Percentiles rank a stretch among this genome's conserved stretches.
These are phyloP conservation scores for Drosophila antonietae DNA, from an alignment of 2,888 invertebrate species.

Conservation along the genomic window DNA sequence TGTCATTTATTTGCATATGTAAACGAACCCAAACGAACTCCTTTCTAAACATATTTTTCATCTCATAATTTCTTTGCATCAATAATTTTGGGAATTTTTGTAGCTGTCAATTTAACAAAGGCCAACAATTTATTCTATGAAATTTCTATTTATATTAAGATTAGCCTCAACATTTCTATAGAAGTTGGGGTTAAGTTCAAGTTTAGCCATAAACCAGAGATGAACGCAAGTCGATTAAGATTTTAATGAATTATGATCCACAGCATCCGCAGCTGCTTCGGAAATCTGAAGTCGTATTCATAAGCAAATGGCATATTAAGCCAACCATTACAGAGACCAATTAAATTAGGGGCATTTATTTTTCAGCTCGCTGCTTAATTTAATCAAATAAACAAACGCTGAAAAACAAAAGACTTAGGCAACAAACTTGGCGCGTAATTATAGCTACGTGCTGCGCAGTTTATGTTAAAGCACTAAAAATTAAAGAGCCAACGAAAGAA, in stretches of 20 bases:
- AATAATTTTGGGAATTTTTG: slow-evolving; percentile 11
- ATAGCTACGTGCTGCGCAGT: slow-evolving; percentile 62
- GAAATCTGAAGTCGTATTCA: slow-evolving; percentile 2
- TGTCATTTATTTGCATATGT: slow-evolving; percentile 19
- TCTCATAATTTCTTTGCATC: background rate
- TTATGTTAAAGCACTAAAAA: slow-evolving; percentile 36
- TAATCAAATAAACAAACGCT: slow-evolving; percentile 47
- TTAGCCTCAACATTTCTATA: slow-evolving; percentile 3
- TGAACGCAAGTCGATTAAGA: background rate
- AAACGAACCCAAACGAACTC: slow-evolving; percentile 9
- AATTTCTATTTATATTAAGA: slow-evolving; percentile 22
- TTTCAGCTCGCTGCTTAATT: slow-evolving; percentile 35
- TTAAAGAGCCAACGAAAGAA: background rate
- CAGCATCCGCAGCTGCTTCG: background rate
- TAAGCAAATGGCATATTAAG: slow-evolving; percentile 16
- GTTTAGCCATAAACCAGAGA: slow-evolving; percentile 1
- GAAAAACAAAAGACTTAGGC: slow-evolving; percentile 74
- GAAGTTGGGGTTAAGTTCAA: slow-evolving; percentile 9
- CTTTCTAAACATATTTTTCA: slow-evolving; percentile 18
- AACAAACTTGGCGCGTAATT: slow-evolving; percentile 66
- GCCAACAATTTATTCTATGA: slow-evolving; percentile 22
- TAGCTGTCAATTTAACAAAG: slow-evolving; percentile 18
- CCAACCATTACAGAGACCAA: slow-evolving; percentile 15
- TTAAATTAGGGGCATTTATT: slow-evolving; percentile 28
- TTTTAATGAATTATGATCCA: background rate